A percentile compares a stretch with the other conserved stretches of the same genome.
Conservation (phyloP, 2,797 vertebrate species). For the Hydrophis major region DNA sequence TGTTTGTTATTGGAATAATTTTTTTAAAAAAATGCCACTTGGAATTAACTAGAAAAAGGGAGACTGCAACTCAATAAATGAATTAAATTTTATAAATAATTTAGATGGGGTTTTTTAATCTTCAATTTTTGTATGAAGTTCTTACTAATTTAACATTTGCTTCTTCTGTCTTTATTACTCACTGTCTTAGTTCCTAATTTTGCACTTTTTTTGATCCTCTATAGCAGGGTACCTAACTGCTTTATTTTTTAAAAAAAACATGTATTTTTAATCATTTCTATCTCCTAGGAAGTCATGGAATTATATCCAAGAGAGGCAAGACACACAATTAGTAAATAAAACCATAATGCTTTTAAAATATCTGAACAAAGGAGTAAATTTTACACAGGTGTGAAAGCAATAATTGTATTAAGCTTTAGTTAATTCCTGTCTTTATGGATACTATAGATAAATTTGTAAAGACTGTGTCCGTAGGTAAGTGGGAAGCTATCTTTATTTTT, state of each 20-base stretch:
- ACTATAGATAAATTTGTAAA: background rate
- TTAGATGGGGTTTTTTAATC: background rate
- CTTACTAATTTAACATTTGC: background rate
- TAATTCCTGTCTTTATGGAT: background rate
- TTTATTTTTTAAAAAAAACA: background rate
- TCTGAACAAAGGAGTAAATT: background rate
- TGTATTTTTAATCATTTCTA: background rate
- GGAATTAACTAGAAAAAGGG: background rate
- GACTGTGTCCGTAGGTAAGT: background rate
- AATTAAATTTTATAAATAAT: background rate
- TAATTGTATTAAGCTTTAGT: background rate
- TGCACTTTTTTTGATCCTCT: background rate
- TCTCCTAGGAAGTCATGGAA: background rate
- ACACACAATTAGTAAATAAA: background rate
- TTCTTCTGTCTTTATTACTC: background rate
- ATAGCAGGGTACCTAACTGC: background rate
- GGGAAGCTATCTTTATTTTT: background rate
- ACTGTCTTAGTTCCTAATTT: background rate
- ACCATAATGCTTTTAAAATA: background rate
- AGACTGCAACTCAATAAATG: background rate
- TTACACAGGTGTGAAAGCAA: background rate
- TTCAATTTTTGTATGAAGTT: background rate
- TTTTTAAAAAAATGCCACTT: background rate
- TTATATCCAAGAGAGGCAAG: background rate
- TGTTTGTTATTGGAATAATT: background rate